Conservation (phyloP, 92 coral and sea anemone genomes). For the Epizoanthus fatuus region DNA sequence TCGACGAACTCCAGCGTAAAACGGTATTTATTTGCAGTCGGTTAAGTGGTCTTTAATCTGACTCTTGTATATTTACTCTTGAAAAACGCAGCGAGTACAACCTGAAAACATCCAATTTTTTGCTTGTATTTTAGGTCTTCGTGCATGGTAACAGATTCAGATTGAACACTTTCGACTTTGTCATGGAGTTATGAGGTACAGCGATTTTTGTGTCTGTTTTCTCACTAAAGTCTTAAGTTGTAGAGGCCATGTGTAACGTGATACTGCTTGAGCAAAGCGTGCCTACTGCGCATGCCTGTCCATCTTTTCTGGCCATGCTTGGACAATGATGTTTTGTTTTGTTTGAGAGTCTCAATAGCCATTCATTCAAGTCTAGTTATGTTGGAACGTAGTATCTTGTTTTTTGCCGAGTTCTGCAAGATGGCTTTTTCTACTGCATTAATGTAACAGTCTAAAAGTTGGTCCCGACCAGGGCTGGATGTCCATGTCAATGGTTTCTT, state of each 20-base stretch:
- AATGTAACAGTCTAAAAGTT: no score
- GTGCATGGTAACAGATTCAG: not conserved
- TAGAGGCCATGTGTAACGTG: not conserved
- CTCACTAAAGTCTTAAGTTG: not conserved
- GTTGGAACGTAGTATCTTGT: no score
- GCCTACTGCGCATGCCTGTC: not conserved
- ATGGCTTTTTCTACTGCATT: no score
- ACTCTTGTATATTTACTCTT: constrained; percentile 10
- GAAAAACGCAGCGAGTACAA: constrained; percentile 5
- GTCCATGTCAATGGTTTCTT: no score
- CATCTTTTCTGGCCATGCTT: not conserved
- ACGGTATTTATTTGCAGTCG: not conserved
- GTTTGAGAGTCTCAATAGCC: no score
- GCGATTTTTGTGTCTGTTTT: not conserved
- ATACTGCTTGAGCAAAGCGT: not conserved
- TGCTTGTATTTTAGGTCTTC: not conserved
- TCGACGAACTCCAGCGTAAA: not conserved
- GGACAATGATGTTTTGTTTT: no score
- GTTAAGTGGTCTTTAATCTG: not conserved
- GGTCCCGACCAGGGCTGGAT: no score
- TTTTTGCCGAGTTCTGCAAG: no score
- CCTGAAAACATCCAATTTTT: not conserved
- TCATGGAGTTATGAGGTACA: not conserved
- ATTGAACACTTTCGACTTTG: not conserved
- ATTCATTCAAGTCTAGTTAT: no score